These are phyloP conservation scores for Acanthornis magna DNA, from an alignment of 2,797 vertebrate genomes.

Conservation along the genomic window DNA sequence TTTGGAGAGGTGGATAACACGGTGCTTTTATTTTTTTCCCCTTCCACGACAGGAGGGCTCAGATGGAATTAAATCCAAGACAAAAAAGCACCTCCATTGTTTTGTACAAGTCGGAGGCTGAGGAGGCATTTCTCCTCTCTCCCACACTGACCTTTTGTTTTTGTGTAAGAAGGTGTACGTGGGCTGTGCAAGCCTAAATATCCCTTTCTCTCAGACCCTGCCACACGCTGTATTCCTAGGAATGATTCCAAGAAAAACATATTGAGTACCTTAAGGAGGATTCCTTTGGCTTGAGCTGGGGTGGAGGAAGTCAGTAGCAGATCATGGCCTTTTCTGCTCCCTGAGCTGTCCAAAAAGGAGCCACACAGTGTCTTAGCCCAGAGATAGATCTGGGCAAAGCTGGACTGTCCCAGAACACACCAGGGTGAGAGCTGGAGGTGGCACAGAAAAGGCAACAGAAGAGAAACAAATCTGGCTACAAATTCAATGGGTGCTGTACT, in stretches of 20 bases:
- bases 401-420: neutral
- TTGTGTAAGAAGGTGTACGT: conserved; percentile 1
- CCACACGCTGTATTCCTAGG: neutral
- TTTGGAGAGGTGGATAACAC: neutral
- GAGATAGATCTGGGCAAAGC: neutral
- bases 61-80: neutral
- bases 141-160: conserved; percentile 53
- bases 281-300: conserved; percentile 33
- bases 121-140: conserved; percentile 54
- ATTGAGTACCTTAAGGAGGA: neutral
- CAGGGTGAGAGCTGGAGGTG: neutral
- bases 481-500: neutral
- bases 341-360: neutral
- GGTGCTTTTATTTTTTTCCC: neutral
- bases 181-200: neutral
- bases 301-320: neutral
- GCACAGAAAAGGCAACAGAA: neutral
- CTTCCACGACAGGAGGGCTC: neutral
- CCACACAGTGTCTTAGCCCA: neutral
- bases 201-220: neutral
- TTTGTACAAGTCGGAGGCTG: neutral
- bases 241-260: conserved; percentile 2
- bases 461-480: neutral
- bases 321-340: neutral
- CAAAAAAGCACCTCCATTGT: neutral